Conservation (phyloP, 2,113 vertebrate genomes). For the Mastomys coucha region DNA sequence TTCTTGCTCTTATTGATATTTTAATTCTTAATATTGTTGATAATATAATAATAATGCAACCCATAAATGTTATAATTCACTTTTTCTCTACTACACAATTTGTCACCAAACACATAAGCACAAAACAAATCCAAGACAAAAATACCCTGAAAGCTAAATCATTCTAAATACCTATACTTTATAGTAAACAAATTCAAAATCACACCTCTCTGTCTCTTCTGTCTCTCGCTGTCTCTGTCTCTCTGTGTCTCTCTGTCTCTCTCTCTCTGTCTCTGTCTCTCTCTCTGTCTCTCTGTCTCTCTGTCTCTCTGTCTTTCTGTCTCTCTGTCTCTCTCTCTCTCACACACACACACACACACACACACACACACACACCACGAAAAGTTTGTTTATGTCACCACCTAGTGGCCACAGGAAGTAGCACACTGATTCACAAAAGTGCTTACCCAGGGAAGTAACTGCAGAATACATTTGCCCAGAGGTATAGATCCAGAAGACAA, state of each 20-base stretch:
- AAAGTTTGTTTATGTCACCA: slow-evolving; percentile 59
- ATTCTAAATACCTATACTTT: slow-evolving; percentile 16
- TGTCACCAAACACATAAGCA: background rate
- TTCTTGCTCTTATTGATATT: background rate
- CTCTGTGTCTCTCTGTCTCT: too few relatives aligned
- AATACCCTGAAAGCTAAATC: background rate
- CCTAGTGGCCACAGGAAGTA: slow-evolving; percentile 49
- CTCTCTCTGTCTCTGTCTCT: too few relatives aligned
- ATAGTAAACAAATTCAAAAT: background rate
- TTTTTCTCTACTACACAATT: slow-evolving; percentile 20
- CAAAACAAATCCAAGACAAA: background rate
- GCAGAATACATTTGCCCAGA: background rate
- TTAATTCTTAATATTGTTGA: background rate
- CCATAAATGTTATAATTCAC: background rate
- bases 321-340: too few relatives aligned
- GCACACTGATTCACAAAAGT: background rate
- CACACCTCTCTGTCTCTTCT: background rate
- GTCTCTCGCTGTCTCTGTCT: too few relatives aligned
- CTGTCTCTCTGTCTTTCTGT: too few relatives aligned
- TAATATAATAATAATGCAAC: slow-evolving; percentile 11
- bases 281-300: too few relatives aligned
- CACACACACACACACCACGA: background rate
- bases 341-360: background rate
- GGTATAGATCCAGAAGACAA: background rate
- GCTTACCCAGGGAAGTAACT: background rate